Evolutionary conservation across 2,113 vertebrate genomes (phyloP).

Genomic region (Chloroceryle aenea): DNA sequence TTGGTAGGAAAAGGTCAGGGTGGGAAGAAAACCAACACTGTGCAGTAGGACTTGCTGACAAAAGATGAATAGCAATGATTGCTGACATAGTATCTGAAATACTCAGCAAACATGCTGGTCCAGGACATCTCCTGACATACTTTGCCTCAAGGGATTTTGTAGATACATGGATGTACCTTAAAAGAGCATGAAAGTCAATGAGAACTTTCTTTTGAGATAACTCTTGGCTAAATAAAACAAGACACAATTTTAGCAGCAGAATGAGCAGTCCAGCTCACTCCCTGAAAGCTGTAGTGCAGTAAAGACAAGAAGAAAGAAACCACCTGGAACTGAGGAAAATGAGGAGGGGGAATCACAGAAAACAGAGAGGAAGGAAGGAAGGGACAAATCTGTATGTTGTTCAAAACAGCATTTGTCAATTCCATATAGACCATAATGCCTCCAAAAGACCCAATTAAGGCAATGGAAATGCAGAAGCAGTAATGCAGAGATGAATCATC

Average conservation of each 20-base stretch:
- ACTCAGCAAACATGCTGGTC: not conserved
- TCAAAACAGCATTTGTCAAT: constrained; percentile 22
- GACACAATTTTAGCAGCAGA: not conserved
- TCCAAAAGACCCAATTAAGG: constrained; percentile 54
- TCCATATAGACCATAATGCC: not conserved
- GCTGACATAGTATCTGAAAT: not conserved
- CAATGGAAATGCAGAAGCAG: constrained; percentile 49
- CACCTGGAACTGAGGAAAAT: not conserved
- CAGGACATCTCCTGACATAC: not conserved
- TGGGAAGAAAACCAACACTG: not conserved
- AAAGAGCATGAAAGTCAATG: not conserved
- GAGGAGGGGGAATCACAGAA: not conserved
- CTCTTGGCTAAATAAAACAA: not conserved
- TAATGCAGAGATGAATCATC: constrained; percentile 65
- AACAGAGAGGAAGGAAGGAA: not conserved
- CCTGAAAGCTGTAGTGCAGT: not conserved
- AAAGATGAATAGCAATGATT: not conserved
- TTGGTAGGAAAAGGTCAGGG: not conserved
- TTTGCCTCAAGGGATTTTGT: not conserved
- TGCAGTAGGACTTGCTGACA: not conserved
- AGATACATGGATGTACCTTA: not conserved
- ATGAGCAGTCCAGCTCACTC: not conserved
- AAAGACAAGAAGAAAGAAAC: not conserved
- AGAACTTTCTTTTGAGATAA: not conserved
- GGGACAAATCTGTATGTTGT: not conserved